Evolutionary conservation across 2,888 invertebrate genomes (phyloP).

Genomic region (Spatulosminthurus flaviceps): DNA sequence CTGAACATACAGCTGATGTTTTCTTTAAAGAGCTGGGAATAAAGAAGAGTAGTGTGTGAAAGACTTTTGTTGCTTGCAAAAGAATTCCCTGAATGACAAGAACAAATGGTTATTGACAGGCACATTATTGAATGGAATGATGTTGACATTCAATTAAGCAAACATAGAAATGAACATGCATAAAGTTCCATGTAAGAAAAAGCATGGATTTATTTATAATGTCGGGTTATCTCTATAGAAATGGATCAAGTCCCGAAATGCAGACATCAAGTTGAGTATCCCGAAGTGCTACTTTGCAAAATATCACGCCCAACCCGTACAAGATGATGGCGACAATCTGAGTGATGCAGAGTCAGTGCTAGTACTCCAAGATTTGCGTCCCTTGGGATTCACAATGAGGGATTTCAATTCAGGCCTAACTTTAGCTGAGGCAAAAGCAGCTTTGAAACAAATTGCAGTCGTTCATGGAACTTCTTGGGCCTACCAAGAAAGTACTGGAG

Average conservation of each 20-base stretch:
- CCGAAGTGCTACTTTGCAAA: conserved; percentile 63
- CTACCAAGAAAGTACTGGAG: conserved; percentile 53
- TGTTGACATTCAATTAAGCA: conserved; percentile 23
- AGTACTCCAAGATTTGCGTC: conserved; percentile 64
- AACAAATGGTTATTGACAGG: conserved; percentile 23
- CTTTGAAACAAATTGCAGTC: conserved; percentile 60
- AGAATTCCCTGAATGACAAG: background rate
- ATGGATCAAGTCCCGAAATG: conserved; percentile 56
- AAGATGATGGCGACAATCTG: conserved; percentile 53
- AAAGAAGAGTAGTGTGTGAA: too few relatives aligned
- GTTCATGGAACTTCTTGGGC: conserved; percentile 63
- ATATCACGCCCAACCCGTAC: conserved; percentile 54
- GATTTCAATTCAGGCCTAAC: conserved; percentile 63
- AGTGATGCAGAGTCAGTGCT: conserved; percentile 64
- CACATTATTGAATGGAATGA: conserved; percentile 16
- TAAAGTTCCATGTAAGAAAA: background rate
- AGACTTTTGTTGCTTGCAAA: background rate
- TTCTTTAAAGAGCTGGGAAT: too few relatives aligned
- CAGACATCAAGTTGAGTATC: conserved; percentile 56
- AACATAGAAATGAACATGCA: too few relatives aligned
- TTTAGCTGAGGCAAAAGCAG: conserved; percentile 61
- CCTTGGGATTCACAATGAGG: conserved; percentile 61
- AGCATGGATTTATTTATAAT: background rate
- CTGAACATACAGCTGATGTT: too few relatives aligned
- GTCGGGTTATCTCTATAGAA: too few relatives aligned